phyloP scores from a whole-genome alignment of 2,888 invertebrate genomes.

The Tortrix viridana region DNA sequence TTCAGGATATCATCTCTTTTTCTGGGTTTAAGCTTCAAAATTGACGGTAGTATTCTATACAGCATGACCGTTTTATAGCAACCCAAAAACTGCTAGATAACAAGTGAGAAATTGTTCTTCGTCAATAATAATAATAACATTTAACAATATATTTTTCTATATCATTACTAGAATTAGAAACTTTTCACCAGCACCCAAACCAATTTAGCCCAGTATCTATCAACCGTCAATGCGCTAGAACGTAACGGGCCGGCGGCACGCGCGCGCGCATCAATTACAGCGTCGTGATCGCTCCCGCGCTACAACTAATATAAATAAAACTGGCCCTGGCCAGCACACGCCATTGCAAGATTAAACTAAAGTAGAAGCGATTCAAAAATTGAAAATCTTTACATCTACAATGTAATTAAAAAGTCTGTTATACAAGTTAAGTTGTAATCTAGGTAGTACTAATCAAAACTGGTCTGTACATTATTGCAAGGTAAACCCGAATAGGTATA shows the following conservation, averaged over 20 bases:
- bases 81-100: no score
- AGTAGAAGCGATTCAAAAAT: conserved; percentile 26
- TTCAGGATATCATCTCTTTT: no score
- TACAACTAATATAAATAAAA: conserved; percentile 80
- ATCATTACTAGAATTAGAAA: not conserved
- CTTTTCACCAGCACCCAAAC: conserved; percentile 24
- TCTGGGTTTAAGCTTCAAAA: no score
- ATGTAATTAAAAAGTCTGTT: not conserved
- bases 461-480: no score
- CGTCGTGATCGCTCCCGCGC: conserved; percentile 82
- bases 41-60: no score
- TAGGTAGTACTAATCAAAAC: no score
- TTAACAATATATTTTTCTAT: no score
- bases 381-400: not conserved
- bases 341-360: conserved; percentile 36
- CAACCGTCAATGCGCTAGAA: conserved; percentile 28
- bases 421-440: no score
- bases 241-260: conserved; percentile 55
- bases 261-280: conserved; percentile 80
- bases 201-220: conserved; percentile 28
- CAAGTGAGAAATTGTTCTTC: no score
- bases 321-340: conserved; percentile 68
- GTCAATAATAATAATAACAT: no score
- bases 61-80: no score
- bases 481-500: not conserved